A percentile compares a stretch with the other conserved stretches of the same genome.
These are phyloP conservation scores for Trichogramma evanescens DNA, from an alignment of 2,888 invertebrate species.

Conservation along the genomic window DNA sequence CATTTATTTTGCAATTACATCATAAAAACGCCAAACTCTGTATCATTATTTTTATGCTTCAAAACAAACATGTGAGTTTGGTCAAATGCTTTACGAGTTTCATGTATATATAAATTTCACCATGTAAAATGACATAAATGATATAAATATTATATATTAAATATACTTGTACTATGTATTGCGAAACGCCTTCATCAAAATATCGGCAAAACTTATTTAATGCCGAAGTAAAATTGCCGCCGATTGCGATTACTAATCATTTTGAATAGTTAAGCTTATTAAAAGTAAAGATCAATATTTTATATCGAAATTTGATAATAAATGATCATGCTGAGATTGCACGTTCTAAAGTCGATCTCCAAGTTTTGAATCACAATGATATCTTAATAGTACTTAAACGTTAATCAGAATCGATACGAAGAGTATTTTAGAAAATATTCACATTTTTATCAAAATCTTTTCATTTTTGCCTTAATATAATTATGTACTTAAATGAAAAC, in stretches of 20 bases:
- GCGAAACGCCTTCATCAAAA: conserved; percentile 19
- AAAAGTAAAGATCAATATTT: conserved; percentile 15
- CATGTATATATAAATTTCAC: conserved; percentile 21
- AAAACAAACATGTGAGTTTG: conserved; percentile 24
- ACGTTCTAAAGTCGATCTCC: conserved; percentile 7
- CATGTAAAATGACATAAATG: conserved; percentile 13
- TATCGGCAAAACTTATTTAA: conserved; percentile 18
- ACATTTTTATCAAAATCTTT: no score
- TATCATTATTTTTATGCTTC: conserved; percentile 29
- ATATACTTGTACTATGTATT: conserved; percentile 20
- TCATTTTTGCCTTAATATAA: no score
- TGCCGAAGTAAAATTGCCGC: conserved; percentile 28
- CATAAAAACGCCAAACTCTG: conserved; percentile 29
- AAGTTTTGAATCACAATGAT: neutral
- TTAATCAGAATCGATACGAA: no score
- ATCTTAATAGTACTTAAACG: conserved; percentile 7
- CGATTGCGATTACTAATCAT: conserved; percentile 10
- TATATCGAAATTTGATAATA: conserved; percentile 14
- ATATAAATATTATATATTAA: conserved; percentile 19
- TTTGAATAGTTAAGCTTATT: neutral
- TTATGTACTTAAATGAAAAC: neutral
- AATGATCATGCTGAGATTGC: conserved; percentile 12
- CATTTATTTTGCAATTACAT: conserved; percentile 15
- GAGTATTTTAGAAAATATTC: no score
- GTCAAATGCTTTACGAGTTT: conserved; percentile 24